A percentile compares a stretch with the other conserved stretches of the same genome.
phyloP scores from a whole-genome alignment of 1,140 invertebrate species.

The Apocrypta bakeri region DNA sequence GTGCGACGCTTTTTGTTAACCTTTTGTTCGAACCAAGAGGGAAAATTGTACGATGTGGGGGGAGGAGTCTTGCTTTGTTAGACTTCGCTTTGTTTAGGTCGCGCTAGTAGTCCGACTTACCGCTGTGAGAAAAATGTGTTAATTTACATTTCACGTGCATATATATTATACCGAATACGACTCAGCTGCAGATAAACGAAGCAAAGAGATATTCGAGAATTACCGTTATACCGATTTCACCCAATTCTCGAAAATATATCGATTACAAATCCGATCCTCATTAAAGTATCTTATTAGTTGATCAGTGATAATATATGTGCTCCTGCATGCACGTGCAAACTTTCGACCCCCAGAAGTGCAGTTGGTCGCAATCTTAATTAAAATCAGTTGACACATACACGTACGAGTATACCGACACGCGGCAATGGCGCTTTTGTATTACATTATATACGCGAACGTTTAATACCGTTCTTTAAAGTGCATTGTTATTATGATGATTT shows the following conservation, averaged over 20 bases:
- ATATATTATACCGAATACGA: too few species aligned
- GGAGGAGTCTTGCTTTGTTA: background rate
- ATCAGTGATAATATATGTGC: too few species aligned
- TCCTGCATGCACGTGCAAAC: background rate
- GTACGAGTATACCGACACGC: background rate
- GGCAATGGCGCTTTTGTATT: slow-evolving; percentile 11
- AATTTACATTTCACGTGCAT: slow-evolving; percentile 16
- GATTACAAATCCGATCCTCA: background rate
- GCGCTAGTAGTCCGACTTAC: background rate
- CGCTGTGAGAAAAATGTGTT: slow-evolving; percentile 20
- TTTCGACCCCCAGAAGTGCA: background rate
- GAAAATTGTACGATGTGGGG: background rate
- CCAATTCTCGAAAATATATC: background rate
- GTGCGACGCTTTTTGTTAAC: background rate
- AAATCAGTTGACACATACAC: slow-evolving; percentile 30
- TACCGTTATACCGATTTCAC: too few species aligned
- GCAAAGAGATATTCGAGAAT: too few species aligned
- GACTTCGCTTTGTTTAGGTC: background rate
- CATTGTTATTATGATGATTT: slow-evolving; percentile 48
- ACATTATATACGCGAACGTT: background rate
- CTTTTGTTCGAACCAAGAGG: background rate
- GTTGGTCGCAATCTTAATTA: slow-evolving; percentile 36
- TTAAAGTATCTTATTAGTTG: background rate
- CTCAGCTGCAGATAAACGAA: too few species aligned
- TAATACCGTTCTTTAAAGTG: slow-evolving; percentile 37